phyloP scores from a whole-genome alignment of 1,140 invertebrate genomes.

The Saccostrea cuccullata region DNA sequence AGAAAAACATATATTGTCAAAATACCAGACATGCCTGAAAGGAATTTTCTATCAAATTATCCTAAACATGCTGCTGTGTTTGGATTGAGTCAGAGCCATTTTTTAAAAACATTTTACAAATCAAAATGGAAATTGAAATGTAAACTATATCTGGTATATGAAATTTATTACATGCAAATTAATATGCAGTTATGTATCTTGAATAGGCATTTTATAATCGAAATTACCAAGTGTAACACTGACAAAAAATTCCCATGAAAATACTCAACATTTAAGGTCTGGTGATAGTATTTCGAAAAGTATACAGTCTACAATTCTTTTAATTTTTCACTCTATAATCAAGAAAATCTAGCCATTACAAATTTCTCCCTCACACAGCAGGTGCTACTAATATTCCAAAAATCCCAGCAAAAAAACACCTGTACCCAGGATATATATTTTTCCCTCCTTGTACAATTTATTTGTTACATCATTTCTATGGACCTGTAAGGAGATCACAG shows the following conservation, averaged over 20 bases:
- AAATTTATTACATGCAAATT: neutral
- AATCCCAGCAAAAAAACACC: neutral
- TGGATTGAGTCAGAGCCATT: neutral
- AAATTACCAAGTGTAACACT: neutral
- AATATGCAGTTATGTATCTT: neutral
- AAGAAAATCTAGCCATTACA: neutral
- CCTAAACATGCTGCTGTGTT: neutral
- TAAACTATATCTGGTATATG: neutral
- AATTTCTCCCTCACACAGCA: neutral
- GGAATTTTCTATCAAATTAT: neutral
- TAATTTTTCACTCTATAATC: too few species aligned
- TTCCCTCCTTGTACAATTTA: neutral
- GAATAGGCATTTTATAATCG: neutral
- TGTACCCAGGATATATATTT: neutral
- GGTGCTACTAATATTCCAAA: constrained; percentile 14
- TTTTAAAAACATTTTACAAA: neutral
- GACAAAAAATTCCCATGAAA: neutral
- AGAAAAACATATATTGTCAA: neutral
- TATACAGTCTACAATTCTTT: neutral
- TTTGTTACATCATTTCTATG: constrained; percentile 31
- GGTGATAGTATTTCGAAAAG: neutral
- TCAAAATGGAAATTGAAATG: constrained; percentile 7
- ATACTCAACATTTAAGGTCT: neutral
- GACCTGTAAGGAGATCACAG: constrained; percentile 1
- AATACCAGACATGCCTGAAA: neutral